Conservation (phyloP, 2,888 invertebrate genomes). For the Meliscaeva auricollis region DNA sequence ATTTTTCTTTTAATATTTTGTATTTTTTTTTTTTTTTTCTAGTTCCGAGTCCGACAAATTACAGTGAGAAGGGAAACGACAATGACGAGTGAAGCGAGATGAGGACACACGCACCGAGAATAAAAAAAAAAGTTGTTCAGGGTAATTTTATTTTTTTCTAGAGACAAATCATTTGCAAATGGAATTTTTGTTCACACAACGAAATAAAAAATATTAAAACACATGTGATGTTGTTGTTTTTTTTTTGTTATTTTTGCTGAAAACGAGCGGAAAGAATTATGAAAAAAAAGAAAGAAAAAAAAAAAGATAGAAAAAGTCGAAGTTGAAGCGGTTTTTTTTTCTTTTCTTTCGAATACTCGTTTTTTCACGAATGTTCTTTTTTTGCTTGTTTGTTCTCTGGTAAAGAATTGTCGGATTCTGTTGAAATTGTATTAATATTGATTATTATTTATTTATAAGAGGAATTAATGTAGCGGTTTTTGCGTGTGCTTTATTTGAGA, state of each 20-base stretch:
- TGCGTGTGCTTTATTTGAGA: slow-evolving; percentile 14
- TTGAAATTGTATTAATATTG: neutral
- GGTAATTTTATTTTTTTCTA: neutral
- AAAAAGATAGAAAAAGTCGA: slow-evolving; percentile 19
- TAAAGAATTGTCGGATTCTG: slow-evolving; percentile 11
- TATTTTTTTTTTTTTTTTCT: slow-evolving; percentile 6
- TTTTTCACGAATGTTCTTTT: slow-evolving; percentile 12
- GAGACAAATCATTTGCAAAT: slow-evolving; percentile 3
- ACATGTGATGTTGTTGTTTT: slow-evolving; percentile 10
- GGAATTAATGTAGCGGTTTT: no score
- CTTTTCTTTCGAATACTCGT: neutral
- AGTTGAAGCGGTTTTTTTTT: slow-evolving; percentile 34
- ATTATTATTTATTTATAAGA: slow-evolving; percentile 28
- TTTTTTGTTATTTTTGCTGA: neutral
- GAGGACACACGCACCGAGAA: slow-evolving; percentile 26
- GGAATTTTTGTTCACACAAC: slow-evolving; percentile 3
- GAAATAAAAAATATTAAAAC: slow-evolving; percentile 10
- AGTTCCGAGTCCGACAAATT: neutral
- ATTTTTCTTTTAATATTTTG: no score
- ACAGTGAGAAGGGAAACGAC: neutral
- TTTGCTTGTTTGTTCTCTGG: slow-evolving; percentile 28
- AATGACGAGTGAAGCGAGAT: neutral
- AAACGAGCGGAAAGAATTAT: slow-evolving; percentile 5
- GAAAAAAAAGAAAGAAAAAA: no score
- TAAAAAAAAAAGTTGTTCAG: neutral